Percentiles rank a stretch among this genome's conserved stretches.
Conservation (phyloP, 2,797 vertebrate genomes). For the Eulemur coronatus region DNA sequence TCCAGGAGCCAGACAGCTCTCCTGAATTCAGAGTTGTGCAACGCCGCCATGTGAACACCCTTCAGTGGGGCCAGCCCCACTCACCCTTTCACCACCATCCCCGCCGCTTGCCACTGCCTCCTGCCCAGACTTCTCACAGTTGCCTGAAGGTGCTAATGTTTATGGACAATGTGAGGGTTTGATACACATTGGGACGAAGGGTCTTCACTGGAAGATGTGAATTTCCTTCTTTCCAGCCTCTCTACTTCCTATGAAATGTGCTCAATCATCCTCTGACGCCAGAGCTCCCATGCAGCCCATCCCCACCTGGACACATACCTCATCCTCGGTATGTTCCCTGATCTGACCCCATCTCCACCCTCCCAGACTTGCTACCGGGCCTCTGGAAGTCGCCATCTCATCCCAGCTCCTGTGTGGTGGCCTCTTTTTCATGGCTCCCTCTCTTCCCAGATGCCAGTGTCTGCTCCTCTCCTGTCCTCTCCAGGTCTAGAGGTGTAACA, state of each 20-base stretch:
- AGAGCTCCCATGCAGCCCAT: accelerated
- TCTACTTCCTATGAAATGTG: not conserved
- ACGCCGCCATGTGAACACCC: not conserved
- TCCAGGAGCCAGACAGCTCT: not conserved
- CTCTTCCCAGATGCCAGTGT: not conserved
- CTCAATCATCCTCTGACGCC: accelerated
- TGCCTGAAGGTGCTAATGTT: not conserved
- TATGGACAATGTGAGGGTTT: not conserved
- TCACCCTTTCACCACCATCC: not conserved
- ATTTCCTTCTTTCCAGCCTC: not conserved
- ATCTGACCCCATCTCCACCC: not conserved
- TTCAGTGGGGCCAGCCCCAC: accelerated
- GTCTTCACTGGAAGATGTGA: not conserved
- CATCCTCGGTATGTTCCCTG: accelerated
- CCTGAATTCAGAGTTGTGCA: not conserved
- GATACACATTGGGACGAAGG: not conserved
- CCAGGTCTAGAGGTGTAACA: not conserved
- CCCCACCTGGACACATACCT: not conserved
- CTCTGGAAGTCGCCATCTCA: not conserved
- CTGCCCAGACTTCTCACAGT: not conserved
- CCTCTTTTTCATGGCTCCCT: not conserved
- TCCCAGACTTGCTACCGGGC: not conserved
- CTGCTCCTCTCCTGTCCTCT: not conserved
- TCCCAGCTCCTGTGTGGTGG: not conserved
- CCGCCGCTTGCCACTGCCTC: not conserved